These are phyloP conservation scores for Lampris megalopsis DNA, from an alignment of 2,113 vertebrate genomes.

Conservation along the genomic window DNA sequence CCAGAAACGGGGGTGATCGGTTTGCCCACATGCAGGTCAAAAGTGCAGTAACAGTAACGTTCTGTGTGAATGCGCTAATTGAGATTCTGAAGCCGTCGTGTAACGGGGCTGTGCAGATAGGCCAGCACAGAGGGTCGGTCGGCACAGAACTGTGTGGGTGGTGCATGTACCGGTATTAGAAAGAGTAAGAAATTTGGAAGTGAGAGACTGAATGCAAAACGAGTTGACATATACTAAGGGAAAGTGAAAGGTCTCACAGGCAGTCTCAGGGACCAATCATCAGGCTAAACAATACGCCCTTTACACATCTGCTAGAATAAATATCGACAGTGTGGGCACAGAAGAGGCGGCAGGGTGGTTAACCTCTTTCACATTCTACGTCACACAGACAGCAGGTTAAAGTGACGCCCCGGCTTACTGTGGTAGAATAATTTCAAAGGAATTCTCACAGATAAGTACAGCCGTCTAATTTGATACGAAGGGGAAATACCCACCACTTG, in stretches of 20 bases:
- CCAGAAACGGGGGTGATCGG: too few species aligned
- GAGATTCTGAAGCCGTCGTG: too few species aligned
- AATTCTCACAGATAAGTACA: neutral
- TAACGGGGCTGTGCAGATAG: too few species aligned
- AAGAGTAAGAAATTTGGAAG: neutral
- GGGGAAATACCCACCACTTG: too few species aligned
- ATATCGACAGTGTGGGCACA: neutral
- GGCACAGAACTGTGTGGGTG: too few species aligned
- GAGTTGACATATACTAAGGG: neutral
- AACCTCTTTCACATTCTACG: constrained; percentile 8
- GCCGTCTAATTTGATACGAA: too few species aligned
- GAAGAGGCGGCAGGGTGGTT: constrained; percentile 23
- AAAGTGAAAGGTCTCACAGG: constrained; percentile 40
- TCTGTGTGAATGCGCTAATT: too few species aligned
- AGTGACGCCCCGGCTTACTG: constrained; percentile 1
- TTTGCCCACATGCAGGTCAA: too few species aligned
- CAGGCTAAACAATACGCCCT: neutral
- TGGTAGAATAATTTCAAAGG: neutral
- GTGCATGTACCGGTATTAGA: neutral
- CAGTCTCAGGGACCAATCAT: constrained; percentile 11
- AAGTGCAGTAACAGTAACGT: too few species aligned
- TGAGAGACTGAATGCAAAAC: neutral
- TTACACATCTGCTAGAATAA: neutral
- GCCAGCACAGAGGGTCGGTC: too few species aligned
- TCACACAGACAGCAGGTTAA: constrained; percentile 5